Evolutionary conservation across 2,113 vertebrate genomes (phyloP), one percentile per base, ranked within the genome.

Genomic region (Leptosomus discolor): DNA sequence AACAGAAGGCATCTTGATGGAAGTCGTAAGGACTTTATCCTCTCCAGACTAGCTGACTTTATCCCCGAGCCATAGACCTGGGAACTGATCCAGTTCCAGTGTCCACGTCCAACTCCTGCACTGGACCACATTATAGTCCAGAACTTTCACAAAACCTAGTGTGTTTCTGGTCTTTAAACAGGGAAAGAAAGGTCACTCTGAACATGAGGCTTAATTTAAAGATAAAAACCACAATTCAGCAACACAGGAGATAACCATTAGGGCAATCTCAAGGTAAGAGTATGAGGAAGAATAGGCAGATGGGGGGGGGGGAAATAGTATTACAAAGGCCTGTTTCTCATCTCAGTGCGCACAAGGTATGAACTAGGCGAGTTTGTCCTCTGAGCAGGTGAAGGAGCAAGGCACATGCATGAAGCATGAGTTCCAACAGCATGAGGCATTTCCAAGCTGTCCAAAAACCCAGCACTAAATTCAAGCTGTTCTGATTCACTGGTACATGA

Each of bases 401-500:
- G 69, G 48, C 56, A 65, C 83, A 78, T 3, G 30, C 60, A 60
- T 1, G 3, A 74, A 68, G 76, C 60, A 15, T 12, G 69, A 81
- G 53, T 88, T 96, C 84, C 91, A 85, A 75, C 0, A 2, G 56
- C 91, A 87, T 7, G 43, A 93, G 57, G 51, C 73, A 89, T 64
- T 86, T 89, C 71, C 85, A 85, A 94, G 88, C 85, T 90, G 85
- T 94, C 54, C 76, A 51, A 86, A 90, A 96, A 13, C 37, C n/a
- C 54, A 76, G 70, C 71, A 63, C 70, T 88, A 57, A 85, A 90
- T 69, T 75, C 95, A 94, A 89, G 96, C 86, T 96, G 92, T 89
- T 94, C 86, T 57, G 84, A 95, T 64, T 91, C 91, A 82, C 83
- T 86, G 64, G 92, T 94, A 94, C 77, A 69, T 18, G 69, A 84